Evolutionary conservation across 2,888 invertebrate species (phyloP).

Genomic region (Eulithis testata): DNA sequence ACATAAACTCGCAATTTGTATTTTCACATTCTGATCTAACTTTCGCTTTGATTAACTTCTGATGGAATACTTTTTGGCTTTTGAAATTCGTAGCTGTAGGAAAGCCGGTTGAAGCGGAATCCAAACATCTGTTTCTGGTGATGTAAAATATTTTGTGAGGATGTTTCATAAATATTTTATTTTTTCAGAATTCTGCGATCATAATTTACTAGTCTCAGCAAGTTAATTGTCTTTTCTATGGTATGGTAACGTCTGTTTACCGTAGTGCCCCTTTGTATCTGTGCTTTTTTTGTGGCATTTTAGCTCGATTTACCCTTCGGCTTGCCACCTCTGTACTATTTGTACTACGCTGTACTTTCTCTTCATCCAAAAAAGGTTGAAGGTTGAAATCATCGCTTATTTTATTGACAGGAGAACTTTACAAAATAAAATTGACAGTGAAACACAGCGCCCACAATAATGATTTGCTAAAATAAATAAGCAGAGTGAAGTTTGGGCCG

Average conservation of each 20-base stretch:
- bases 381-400: too few species aligned
- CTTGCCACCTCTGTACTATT: too few species aligned
- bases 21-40: conserved; percentile 36
- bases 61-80: conserved; percentile 25
- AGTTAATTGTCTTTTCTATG: too few species aligned
- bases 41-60: conserved; percentile 35
- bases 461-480: conserved; percentile 14
- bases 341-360: too few species aligned
- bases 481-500: not conserved
- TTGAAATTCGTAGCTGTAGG: conserved; percentile 13
- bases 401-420: not conserved
- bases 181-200: too few species aligned
- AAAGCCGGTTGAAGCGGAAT: not conserved
- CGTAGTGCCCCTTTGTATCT: too few species aligned
- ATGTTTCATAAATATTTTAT: too few species aligned
- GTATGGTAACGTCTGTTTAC: too few species aligned
- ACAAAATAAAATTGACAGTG: not conserved
- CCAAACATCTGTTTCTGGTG: not conserved
- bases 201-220: too few species aligned
- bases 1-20: conserved; percentile 39
- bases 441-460: not conserved
- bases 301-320: too few species aligned
- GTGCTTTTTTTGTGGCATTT: too few species aligned
- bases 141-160: not conserved
- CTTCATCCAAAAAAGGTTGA: too few species aligned